phyloP scores from a whole-genome alignment of 2,113 vertebrate genomes.

The Ageneiosus marmoratus region DNA sequence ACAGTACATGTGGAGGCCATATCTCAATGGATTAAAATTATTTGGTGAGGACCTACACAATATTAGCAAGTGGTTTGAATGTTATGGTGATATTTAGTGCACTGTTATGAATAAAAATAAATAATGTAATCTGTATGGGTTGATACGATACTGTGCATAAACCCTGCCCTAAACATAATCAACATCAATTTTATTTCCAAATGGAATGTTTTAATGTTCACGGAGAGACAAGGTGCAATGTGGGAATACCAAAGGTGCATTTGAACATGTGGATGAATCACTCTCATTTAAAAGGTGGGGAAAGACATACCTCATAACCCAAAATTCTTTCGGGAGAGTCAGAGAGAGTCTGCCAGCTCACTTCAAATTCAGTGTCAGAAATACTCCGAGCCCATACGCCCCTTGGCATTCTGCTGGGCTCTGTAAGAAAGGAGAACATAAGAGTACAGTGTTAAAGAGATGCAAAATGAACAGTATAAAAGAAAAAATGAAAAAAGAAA shows the following conservation, averaged over 20 bases:
- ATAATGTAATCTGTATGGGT: constrained; percentile 4
- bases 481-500: neutral
- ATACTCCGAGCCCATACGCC: constrained; percentile 83
- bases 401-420: constrained; percentile 82
- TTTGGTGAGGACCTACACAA: too few relatives aligned
- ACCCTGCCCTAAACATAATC: neutral
- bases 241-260: constrained; percentile 47
- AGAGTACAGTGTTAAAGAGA: neutral
- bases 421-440: constrained; percentile 68
- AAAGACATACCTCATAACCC: constrained; percentile 88
- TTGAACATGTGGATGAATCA: constrained; percentile 44
- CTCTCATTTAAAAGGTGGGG: constrained; percentile 65
- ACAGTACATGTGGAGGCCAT: too few relatives aligned
- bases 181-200: constrained; percentile 30
- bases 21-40: too few relatives aligned
- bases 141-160: neutral
- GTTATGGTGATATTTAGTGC: too few relatives aligned
- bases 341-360: constrained; percentile 83
- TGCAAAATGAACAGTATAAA: neutral
- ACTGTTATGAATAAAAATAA: constrained; percentile 21
- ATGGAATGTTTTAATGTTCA: constrained; percentile 27
- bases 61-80: too few relatives aligned
- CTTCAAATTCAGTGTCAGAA: constrained; percentile 87
- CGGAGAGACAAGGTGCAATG: constrained; percentile 55
- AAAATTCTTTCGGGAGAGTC: constrained; percentile 84